Evolutionary conservation across 2,113 vertebrate species (phyloP).

Genomic region (Phoenicopterus ruber): DNA sequence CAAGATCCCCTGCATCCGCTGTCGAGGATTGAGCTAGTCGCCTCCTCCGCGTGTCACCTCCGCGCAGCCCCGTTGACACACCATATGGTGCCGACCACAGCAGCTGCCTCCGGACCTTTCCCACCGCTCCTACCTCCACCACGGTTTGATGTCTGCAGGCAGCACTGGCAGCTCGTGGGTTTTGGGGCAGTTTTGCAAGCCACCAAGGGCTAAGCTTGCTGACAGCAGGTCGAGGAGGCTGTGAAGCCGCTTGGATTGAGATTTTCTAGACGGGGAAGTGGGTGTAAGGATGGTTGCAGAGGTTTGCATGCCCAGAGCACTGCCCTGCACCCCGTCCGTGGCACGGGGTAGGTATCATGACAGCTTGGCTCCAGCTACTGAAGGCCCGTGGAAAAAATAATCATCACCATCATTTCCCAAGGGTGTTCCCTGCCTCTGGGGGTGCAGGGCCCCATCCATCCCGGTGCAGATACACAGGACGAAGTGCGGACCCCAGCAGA

Average conservation of each 20-base stretch:
- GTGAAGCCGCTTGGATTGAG: not conserved
- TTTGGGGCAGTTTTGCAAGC: not conserved
- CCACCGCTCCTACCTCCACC: fast-evolving
- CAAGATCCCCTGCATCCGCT: fast-evolving
- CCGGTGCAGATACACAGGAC: not conserved
- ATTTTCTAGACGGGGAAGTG: not conserved
- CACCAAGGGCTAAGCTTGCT: not conserved
- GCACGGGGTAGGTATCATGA: fast-evolving
- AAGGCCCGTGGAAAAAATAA: not conserved
- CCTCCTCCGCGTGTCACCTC: not conserved
- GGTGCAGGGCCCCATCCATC: not conserved
- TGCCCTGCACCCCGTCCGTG: not conserved
- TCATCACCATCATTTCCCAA: not conserved
- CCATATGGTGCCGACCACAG: fast-evolving
- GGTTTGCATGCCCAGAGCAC: fast-evolving
- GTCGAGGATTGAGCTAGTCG: not conserved
- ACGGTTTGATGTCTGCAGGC: not conserved
- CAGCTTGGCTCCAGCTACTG: not conserved
- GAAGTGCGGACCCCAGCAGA: not conserved
- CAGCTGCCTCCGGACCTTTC: not conserved
- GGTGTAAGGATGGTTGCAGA: not conserved
- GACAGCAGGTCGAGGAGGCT: not conserved
- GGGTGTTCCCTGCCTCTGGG: not conserved
- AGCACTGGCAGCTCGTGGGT: not conserved
- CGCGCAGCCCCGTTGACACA: fast-evolving